Evolutionary conservation across 2,113 vertebrate genomes (phyloP), one percentile per base, ranked within the genome.

Genomic region (Chinchilla lanigera): DNA sequence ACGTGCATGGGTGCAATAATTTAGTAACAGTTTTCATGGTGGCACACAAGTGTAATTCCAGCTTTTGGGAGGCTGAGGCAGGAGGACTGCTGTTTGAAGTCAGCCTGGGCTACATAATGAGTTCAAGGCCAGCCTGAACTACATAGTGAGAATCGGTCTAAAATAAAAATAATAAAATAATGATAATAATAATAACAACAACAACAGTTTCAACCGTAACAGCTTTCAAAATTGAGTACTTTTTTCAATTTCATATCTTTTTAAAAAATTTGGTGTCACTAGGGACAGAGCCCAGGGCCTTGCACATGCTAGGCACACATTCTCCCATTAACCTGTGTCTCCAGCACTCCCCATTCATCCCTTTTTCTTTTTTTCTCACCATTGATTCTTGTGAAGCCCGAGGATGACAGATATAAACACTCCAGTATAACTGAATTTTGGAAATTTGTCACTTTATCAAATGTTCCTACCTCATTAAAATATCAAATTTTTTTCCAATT

Each of bases 381-480:
- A n/a, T 26, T 47, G 83, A 93, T 73, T 86, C 44, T 87, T 90
- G 8, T n/a, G 28, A 93, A 89, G 61, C 52, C 16, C 38, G 16
- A 90, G 77, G 75, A 71, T 63, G 80, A 81, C 12, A 60, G 20
- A 35, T n/a, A 67, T 8, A 58, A 38, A 52, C 0, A 88, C 16
- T 85, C 52, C 22, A 35, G 85, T 75, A 47, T 16, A 94, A 95
- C 16, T 5, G 52, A 30, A 96, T 41, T 52, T 30, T 35, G 20
- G 13, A 82, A 89, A 73, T 75, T 67, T 82, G 80, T 44, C 56
- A 77, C 83, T 86, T 75, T 77, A 94, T 54, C 19, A 80, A 86
- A 87, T 92, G 92, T n/a, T 65, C 26, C 89, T 78, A 60, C 47
- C 73, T 86, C 80, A 80, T 63, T 81, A 69, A 96, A 60, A 60